These are phyloP conservation scores for Hesperophylax magnus DNA, from an alignment of 1,140 invertebrate genomes.

Conservation along the genomic window DNA sequence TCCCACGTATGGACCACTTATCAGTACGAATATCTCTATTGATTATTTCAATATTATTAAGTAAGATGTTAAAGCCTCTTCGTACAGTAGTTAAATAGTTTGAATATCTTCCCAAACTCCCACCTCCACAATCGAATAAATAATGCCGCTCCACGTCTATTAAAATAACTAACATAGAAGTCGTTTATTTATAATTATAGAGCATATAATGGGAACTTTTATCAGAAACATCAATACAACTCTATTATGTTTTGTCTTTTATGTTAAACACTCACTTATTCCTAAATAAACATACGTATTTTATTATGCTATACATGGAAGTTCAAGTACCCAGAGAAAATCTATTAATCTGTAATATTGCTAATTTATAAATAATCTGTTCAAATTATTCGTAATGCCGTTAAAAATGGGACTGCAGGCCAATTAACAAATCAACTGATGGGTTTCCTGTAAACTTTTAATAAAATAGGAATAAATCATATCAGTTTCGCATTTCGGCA, in stretches of 20 bases:
- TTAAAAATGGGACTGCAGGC: no score
- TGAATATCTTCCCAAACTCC: conserved; percentile 25
- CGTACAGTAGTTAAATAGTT: conserved; percentile 20
- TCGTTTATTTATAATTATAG: conserved; percentile 11
- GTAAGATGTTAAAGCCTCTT: conserved; percentile 13
- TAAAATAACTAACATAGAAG: background rate
- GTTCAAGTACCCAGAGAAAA: no score
- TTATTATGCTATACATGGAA: no score
- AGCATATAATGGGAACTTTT: background rate
- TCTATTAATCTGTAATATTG: no score
- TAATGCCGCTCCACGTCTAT: background rate
- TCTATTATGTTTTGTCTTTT: conserved; percentile 1
- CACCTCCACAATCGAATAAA: background rate
- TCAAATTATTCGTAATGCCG: no score
- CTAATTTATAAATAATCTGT: no score
- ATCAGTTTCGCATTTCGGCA: no score
- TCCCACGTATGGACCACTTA: conserved; percentile 22
- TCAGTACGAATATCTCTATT: conserved; percentile 12
- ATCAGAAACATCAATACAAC: conserved; percentile 15
- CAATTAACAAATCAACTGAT: no score
- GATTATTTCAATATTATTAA: conserved; percentile 9
- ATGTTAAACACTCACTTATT: background rate
- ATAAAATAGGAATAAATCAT: no score
- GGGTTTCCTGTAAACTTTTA: no score
- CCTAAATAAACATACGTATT: no score